Conservation (phyloP, 2,113 vertebrate genomes). For the Colinus virginianus region DNA sequence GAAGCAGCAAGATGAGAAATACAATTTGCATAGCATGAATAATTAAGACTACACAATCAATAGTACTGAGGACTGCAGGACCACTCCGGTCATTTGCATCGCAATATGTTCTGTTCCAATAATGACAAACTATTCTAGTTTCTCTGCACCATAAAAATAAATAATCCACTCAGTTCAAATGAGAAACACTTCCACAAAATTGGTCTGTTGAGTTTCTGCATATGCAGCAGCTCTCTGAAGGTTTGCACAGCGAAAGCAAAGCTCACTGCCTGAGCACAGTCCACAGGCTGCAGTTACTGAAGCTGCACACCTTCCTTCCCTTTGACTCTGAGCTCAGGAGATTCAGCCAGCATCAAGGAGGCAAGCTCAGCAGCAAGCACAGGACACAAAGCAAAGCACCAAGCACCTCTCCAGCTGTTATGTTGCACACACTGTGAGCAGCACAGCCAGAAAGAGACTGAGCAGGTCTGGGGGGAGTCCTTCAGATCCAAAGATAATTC, state of each 20-base stretch:
- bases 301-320: background rate
- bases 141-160: background rate
- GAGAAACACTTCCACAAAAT: background rate
- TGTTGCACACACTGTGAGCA: fast-evolving
- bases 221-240: background rate
- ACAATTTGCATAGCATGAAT: constrained; percentile 68
- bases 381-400: fast-evolving
- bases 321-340: background rate
- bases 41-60: constrained; percentile 52
- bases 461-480: background rate
- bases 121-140: constrained; percentile 42
- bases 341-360: background rate
- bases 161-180: background rate
- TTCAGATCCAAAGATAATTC: background rate
- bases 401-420: background rate
- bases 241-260: background rate
- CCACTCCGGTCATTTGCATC: constrained; percentile 47
- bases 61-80: constrained; percentile 38
- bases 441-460: too few species aligned
- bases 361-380: background rate
- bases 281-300: background rate
- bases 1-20: constrained; percentile 59
- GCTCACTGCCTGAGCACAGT: background rate
- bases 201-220: background rate
- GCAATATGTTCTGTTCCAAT: constrained; percentile 57